Percentiles rank a stretch among this genome's conserved stretches.
phyloP scores from a whole-genome alignment of 2,797 vertebrate species.

The Heliangelus exortis region DNA sequence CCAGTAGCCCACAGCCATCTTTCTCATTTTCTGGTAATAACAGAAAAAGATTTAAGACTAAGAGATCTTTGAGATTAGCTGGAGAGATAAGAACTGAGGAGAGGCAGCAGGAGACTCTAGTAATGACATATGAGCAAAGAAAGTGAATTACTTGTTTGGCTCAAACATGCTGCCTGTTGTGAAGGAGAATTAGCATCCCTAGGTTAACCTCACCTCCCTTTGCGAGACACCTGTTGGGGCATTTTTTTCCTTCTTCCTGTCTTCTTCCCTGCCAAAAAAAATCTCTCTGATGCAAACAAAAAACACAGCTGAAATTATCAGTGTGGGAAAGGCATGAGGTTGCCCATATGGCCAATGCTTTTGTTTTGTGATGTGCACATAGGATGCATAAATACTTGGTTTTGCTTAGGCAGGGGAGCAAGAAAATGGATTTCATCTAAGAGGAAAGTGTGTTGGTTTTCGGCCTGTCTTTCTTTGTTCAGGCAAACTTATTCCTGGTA shows the following conservation, averaged over 20 bases:
- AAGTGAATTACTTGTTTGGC: constrained; percentile 45
- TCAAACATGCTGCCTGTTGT: constrained; percentile 21
- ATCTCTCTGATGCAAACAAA: not conserved
- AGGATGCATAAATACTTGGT: not conserved
- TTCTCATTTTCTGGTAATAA: constrained; percentile 52
- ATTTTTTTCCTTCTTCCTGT: not conserved
- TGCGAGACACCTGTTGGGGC: constrained; percentile 20
- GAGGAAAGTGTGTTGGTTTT: not conserved
- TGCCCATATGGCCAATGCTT: constrained; percentile 23
- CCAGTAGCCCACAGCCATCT: constrained; percentile 30
- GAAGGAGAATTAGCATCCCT: constrained; percentile 52
- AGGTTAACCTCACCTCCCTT: constrained; percentile 50
- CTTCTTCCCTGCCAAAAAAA: constrained; percentile 22
- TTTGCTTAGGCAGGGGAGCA: not conserved
- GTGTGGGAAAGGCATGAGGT: not conserved
- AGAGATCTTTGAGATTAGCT: constrained; percentile 13
- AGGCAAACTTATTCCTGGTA: not conserved
- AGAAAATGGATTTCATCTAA: not conserved
- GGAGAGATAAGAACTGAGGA: constrained; percentile 15
- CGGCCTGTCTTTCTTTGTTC: not conserved
- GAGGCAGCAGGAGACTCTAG: constrained; percentile 37
- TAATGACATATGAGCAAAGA: constrained; percentile 14
- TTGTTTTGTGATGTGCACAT: not conserved
- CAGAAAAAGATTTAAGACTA: constrained; percentile 41
- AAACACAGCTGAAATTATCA: not conserved